These are phyloP conservation scores for Bellardia pandia DNA, from an alignment of 2,888 invertebrate species.

Conservation along the genomic window DNA sequence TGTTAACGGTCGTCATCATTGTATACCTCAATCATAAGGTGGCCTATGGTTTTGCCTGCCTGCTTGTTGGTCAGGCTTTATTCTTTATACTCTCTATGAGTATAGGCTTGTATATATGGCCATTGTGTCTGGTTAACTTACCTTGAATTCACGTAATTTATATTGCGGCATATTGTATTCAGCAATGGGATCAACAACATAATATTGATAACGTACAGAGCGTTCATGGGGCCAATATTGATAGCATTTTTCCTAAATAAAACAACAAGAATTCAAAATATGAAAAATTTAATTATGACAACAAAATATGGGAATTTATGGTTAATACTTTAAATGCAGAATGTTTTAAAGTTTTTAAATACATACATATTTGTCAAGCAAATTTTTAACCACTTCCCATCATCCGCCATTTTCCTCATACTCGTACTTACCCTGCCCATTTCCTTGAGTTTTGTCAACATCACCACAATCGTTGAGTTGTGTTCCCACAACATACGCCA, in stretches of 20 bases:
- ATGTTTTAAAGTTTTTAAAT: too few species aligned
- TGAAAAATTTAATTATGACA: slow-evolving; percentile 50
- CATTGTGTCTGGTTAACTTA: slow-evolving; percentile 76
- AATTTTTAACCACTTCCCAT: too few species aligned
- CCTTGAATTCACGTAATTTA: slow-evolving; percentile 98
- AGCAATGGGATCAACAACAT: slow-evolving; percentile 99
- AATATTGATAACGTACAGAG: slow-evolving; percentile 98
- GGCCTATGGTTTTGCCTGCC: not conserved
- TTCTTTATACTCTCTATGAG: not conserved
- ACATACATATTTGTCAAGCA: too few species aligned
- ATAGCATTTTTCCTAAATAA: slow-evolving; percentile 95
- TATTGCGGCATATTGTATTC: slow-evolving; percentile 99
- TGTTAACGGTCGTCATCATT: not conserved
- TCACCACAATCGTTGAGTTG: slow-evolving; percentile 99
- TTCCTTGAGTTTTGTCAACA: slow-evolving; percentile 98
- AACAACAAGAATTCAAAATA: slow-evolving; percentile 15
- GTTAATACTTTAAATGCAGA: not conserved
- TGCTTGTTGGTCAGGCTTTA: not conserved
- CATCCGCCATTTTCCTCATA: too few species aligned
- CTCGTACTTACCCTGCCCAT: slow-evolving; percentile 93
- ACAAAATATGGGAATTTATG: not conserved
- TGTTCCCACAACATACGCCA: slow-evolving; percentile 99
- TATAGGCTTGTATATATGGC: not conserved
- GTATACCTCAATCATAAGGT: not conserved
- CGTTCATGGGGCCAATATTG: slow-evolving; percentile 99